These are phyloP conservation scores for Sitophilus oryzae DNA, from an alignment of 1,140 invertebrate genomes.

Conservation along the genomic window DNA sequence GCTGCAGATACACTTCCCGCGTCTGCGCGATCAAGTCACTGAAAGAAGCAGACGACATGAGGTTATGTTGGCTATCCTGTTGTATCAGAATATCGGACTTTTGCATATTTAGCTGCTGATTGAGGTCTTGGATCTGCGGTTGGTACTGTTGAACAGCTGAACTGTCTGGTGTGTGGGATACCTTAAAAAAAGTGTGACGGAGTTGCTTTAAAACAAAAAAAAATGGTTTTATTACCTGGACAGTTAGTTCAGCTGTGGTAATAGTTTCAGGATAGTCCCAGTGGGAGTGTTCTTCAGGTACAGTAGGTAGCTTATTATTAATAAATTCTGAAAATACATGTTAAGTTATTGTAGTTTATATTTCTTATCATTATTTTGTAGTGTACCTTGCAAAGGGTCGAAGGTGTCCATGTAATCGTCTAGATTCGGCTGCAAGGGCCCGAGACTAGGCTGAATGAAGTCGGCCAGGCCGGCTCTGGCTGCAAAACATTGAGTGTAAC, in stretches of 20 bases:
- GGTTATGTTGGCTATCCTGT: conserved; percentile 16
- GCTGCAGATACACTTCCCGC: conserved; percentile 19
- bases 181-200: conserved; percentile 2
- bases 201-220: too few relatives aligned
- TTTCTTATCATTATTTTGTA: not conserved
- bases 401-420: conserved; percentile 94
- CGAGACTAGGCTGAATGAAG: conserved; percentile 96
- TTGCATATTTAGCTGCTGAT: conserved; percentile 5
- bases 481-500: conserved; percentile 38
- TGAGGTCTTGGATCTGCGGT: conserved; percentile 13
- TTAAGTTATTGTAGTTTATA: not conserved
- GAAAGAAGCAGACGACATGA: conserved; percentile 10
- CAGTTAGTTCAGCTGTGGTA: conserved; percentile 2
- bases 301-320: conserved; percentile 54
- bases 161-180: conserved; percentile 6
- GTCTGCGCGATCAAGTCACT: conserved; percentile 18
- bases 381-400: conserved; percentile 72
- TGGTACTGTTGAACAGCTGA: conserved; percentile 24
- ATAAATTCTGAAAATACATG: conserved; percentile 50
- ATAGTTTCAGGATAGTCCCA: conserved; percentile 24
- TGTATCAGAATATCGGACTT: conserved; percentile 12
- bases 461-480: conserved; percentile 74
- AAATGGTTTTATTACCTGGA: conserved; percentile 18
- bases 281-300: conserved; percentile 54
- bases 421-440: conserved; percentile 92